Base-by-base conservation (phyloP, 92 coral and sea anemone genomes). In the Pocillopora meandrina region DNA sequence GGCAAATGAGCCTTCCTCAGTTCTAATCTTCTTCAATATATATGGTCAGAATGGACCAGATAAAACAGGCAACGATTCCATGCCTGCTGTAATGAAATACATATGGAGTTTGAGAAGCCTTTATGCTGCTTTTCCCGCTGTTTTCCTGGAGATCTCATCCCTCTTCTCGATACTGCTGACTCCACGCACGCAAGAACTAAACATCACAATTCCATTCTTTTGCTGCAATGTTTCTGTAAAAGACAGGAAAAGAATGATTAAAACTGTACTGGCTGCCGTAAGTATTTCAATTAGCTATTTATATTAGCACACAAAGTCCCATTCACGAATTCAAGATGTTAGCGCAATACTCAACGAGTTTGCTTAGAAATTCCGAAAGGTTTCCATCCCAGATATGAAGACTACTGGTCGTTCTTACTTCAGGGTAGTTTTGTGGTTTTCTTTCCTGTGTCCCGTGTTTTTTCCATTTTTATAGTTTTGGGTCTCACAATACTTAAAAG, bases 341-440 rank as follows among this genome's bases (percentile, higher is more conserved):
- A 26, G 26, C 26, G 26, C 26, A 26, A 26, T 26, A 26, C 26
- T 26, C 26, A 26, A 26, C 26, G 26, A 26, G 26, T 26, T 0
- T 26, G 26, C 0, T 26, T 26, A 26, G 26, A 26, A 26, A 26
- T 26, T 26, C 26, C 26, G 26, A 26, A 26, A 26, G 26, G 26
- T 26, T 26, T 26, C 26, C 36, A 20, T 63, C 42, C 72, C 42
- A 20, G 14, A 63, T 71, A 42, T 78, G 1, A 12, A 20, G 21
- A 71, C 71, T 9, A 42, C 61, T 10, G 82, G 72, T 62, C 56
- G 52, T 64, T 12, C n/a, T 33, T 9, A 62, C 47, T 62, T 63
- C 35, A 64, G 52, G 55, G 23, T 36, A 64, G 65, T 65, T 63
- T 2, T 78, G 61, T 78, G 82, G 82, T n/a, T 58, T 14, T 78